phyloP scores from a whole-genome alignment of 2,113 vertebrate species.

The Tychaedon coryphoeus region DNA sequence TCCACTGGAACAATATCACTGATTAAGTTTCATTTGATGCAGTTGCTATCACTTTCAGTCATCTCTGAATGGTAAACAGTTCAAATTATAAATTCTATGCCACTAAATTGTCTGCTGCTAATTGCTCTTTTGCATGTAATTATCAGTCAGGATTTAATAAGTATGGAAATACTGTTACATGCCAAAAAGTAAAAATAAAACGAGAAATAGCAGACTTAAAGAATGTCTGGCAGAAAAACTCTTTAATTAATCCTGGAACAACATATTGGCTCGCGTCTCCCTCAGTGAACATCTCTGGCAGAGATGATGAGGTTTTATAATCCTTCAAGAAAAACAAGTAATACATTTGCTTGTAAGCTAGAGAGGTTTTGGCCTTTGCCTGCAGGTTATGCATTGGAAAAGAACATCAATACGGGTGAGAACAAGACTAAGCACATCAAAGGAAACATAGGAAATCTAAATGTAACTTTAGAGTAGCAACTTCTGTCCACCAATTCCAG shows the following conservation, averaged over 20 bases:
- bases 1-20: conserved; percentile 40
- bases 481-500: not conserved
- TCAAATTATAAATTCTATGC: conserved; percentile 69
- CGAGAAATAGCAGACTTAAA: conserved; percentile 40
- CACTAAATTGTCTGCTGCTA: conserved; percentile 63
- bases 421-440: not conserved
- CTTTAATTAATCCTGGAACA: conserved; percentile 57
- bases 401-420: not conserved
- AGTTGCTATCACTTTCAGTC: conserved; percentile 63
- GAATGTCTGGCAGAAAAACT: conserved; percentile 54
- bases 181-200: conserved; percentile 66
- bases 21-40: conserved; percentile 60
- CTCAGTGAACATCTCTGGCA: conserved; percentile 9
- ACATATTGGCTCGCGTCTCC: not conserved
- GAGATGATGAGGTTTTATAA: not conserved
- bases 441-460: not conserved
- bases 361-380: not conserved
- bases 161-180: conserved; percentile 51
- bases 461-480: not conserved
- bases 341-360: not conserved
- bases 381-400: not conserved
- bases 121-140: conserved; percentile 66
- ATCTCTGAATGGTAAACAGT: conserved; percentile 68
- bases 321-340: not conserved
- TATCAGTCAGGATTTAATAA: conserved; percentile 55